Percentiles rank a stretch among this genome's conserved stretches.
Evolutionary conservation across 2,113 vertebrate genomes (phyloP).

Genomic region (Potamarius usumacintae): DNA sequence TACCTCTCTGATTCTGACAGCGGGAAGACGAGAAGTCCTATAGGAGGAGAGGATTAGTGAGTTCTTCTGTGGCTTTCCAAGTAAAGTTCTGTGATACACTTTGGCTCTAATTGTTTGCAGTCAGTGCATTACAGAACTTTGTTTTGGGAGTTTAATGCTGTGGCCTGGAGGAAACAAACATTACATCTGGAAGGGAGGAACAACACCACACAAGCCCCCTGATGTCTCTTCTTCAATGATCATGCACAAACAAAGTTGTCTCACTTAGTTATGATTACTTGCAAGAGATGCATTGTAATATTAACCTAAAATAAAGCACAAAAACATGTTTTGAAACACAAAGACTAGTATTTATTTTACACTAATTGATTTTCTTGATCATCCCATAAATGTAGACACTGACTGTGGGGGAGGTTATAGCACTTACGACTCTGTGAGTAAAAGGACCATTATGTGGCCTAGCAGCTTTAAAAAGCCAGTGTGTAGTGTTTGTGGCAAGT

Average conservation of each 20-base stretch:
- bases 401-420: neutral
- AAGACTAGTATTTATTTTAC: neutral
- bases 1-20: slow-evolving; percentile 57
- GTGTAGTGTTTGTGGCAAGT: slow-evolving; percentile 19
- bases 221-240: slow-evolving; percentile 33
- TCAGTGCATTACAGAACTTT: slow-evolving; percentile 87
- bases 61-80: slow-evolving; percentile 77
- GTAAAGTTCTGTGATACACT: slow-evolving; percentile 85
- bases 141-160: slow-evolving; percentile 77
- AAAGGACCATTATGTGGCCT: neutral
- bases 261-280: neutral
- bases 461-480: slow-evolving; percentile 2
- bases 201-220: slow-evolving; percentile 36
- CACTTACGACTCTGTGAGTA: neutral
- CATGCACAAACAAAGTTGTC: slow-evolving; percentile 23
- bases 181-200: slow-evolving; percentile 59
- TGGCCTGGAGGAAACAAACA: slow-evolving; percentile 55
- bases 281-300: neutral
- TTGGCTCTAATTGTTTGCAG: slow-evolving; percentile 76
- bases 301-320: neutral
- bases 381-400: neutral
- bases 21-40: slow-evolving; percentile 56
- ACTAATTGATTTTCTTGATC: neutral
- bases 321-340: neutral
- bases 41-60: slow-evolving; percentile 65